These are phyloP conservation scores for Otolemur crassicaudatus DNA, from an alignment of 2,797 vertebrate species.

Conservation along the genomic window DNA sequence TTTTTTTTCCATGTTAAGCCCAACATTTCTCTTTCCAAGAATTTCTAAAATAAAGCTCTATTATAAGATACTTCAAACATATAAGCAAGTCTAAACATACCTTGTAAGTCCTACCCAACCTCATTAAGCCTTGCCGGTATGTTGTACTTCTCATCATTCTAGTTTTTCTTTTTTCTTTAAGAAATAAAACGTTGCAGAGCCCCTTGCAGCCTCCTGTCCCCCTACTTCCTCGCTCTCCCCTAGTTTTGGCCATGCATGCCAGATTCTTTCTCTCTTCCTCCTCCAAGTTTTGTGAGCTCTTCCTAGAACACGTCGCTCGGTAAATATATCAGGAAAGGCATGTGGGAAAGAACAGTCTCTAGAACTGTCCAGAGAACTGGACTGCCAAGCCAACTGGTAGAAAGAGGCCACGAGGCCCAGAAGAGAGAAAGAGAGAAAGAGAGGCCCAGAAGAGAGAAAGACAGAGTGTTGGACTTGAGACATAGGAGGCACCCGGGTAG, in stretches of 20 bases:
- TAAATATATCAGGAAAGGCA: background rate
- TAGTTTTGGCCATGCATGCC: accelerated
- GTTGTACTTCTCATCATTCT: background rate
- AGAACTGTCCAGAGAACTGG: background rate
- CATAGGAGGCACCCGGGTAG: accelerated
- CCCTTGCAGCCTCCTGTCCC: background rate
- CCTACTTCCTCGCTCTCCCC: no score
- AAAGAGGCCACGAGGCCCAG: background rate
- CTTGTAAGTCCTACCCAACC: background rate
- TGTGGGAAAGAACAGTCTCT: background rate
- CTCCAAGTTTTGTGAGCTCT: background rate
- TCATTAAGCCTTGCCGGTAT: background rate
- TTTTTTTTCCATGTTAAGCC: background rate
- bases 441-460: background rate
- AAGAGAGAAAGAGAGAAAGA: background rate
- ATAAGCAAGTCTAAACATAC: background rate
- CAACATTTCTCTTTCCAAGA: background rate
- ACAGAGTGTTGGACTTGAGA: background rate
- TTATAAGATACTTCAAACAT: background rate
- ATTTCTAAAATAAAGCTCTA: conserved; percentile 1
- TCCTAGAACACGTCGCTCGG: background rate
- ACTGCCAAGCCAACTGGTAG: background rate
- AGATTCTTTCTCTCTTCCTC: background rate
- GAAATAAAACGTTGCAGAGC: background rate
- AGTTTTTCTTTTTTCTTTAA: background rate